Base-by-base conservation (phyloP, 1,140 invertebrate genomes). In the Tetranychus urticae region DNA sequence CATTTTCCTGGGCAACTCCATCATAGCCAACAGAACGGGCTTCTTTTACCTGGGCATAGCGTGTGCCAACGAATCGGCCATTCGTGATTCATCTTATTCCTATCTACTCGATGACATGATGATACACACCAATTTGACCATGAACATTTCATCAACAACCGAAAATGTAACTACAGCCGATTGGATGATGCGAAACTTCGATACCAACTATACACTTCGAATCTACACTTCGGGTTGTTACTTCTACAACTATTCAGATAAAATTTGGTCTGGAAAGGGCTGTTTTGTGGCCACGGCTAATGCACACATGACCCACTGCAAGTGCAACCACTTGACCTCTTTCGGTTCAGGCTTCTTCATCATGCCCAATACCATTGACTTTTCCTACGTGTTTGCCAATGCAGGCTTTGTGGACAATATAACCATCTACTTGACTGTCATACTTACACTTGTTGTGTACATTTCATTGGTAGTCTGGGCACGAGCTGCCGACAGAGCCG, bases 331-430 rank as follows among this genome's bases (percentile, higher is more conserved):
- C 67, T 68, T 78, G 67, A 77, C 77, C 4, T 75, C 75, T 12
- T 79, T 78, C 66, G 77, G 75, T 2, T 72, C 75, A 23, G 76
- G 77, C 61, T 76, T 77, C 59, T 74, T 76, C 57, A 73, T 76
- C 0, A 70, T 72, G 34, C 75, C 76, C 0, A 79, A 79, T 67
- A 75, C 76, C 6, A 77, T 79, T 31, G 76, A 79, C 67, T 79
- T 79, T 65, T 69, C 64, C 37, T 78, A 77, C 60, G 76, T 79
- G 0, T 78, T 77, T 69, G 71, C 71, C n/a, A 68, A 73, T 60
- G 72, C 73, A n/a, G 74, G 75, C 47, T 78, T 78, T 66, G 66
- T 69, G 6, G 75, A 76, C 66, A 79, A 79, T 67, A 70, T 76
- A 4, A 77, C 77, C 1, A 71, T 79, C 52, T 79, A 78, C 65